Percentiles rank a stretch among this genome's conserved stretches.
phyloP scores from a whole-genome alignment of 1,140 invertebrate species.

The Capitella teleta region DNA sequence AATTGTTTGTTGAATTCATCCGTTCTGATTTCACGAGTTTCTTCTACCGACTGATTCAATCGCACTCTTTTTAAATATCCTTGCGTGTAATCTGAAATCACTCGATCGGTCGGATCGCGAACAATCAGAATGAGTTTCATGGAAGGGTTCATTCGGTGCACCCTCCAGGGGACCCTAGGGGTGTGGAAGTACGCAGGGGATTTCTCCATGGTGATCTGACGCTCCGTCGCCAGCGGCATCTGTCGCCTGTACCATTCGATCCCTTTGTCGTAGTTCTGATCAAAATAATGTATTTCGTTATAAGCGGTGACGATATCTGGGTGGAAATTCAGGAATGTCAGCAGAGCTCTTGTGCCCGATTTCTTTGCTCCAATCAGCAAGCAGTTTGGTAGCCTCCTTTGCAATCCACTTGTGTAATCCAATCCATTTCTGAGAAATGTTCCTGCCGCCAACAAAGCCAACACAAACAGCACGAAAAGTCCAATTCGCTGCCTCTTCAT shows the following conservation, averaged over 20 bases:
- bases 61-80: conserved; percentile 20
- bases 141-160: background rate
- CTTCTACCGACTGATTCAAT: conserved; percentile 15
- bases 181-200: conserved; percentile 44
- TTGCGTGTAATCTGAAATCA: conserved; percentile 88
- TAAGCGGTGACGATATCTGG: conserved; percentile 32
- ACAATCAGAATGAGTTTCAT: conserved; percentile 71
- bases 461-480: too few relatives aligned
- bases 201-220: conserved; percentile 45
- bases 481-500: too few relatives aligned
- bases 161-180: background rate
- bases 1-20: conserved; percentile 26
- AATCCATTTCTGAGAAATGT: too few relatives aligned
- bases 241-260: conserved; percentile 40
- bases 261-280: conserved; percentile 35
- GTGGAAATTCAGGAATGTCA: conserved; percentile 41
- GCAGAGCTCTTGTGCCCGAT: conserved; percentile 43
- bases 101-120: conserved; percentile 76
- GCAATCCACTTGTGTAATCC: too few relatives aligned
- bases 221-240: conserved; percentile 27
- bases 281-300: conserved; percentile 41
- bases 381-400: conserved; percentile 27
- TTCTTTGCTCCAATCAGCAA: conserved; percentile 44
- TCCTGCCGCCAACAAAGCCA: too few relatives aligned
- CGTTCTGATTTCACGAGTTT: conserved; percentile 23